Base-by-base conservation (phyloP, 2,113 vertebrate genomes). In the Percina caprodes region DNA sequence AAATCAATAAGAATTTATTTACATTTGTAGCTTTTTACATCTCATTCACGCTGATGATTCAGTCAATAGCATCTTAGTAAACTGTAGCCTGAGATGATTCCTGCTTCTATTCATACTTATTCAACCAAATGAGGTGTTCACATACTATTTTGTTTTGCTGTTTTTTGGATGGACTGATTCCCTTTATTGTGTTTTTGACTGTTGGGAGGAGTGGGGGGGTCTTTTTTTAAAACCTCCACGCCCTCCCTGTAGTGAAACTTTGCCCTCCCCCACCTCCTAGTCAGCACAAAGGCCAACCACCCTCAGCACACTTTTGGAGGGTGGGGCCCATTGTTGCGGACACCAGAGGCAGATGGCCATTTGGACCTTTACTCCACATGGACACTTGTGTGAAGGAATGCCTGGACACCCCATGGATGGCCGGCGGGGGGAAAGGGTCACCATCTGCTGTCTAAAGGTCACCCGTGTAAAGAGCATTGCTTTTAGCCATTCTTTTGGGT, bases 381-480 rank as follows among this genome's bases (percentile, higher is more conserved):
- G 48, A 66, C 76, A 82, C 84, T 85, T 79, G 84, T 88, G 89
- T 91, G 77, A 73, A 90, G 93, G 93, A 93, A 94, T 93, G 85
- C 74, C 75, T 63, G 74, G 87, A 87, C 91, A 85, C 87, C 90
- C 91, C 84, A 33, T 18, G 76, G 82, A 82, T 49, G 85, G 77
- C 62, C 82, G 78, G 82, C 54, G 4, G 73, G 3, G 73, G 84
- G 72, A 75, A 74, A 73, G 87, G 93, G 86, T 92, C 88, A 90
- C 92, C 92, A 94, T 92, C 93, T 94, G 93, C 87, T 49, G 72
- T 77, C 74, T 63, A 91, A 86, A 89, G 93, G 92, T 93, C 84
- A 86, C 51, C 51, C 19, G 74, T 60, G 62, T 74, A 84, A 86
- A 89, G 79, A 78, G 19, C 60, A 42, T 1, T 1, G 48, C 69